These are phyloP conservation scores for Desoria tigrina DNA, from an alignment of 2,888 invertebrate genomes.

Conservation along the genomic window DNA sequence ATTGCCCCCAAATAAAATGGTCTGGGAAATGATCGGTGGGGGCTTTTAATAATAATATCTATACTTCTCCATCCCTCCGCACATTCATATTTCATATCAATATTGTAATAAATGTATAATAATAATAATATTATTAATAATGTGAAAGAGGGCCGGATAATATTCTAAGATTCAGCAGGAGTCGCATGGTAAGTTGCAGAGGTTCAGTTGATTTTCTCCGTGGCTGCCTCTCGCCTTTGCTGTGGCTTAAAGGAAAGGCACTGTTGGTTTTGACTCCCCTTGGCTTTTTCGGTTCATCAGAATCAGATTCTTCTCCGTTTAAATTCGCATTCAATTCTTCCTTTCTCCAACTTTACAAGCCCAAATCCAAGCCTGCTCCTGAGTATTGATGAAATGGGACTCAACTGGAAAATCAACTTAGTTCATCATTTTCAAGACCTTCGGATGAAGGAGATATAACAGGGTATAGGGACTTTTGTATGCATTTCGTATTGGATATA, in stretches of 20 bases:
- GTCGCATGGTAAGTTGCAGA: too few species aligned
- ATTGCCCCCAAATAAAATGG: slow-evolving; percentile 10
- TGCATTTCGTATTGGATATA: slow-evolving; percentile 3
- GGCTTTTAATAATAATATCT: slow-evolving; percentile 15
- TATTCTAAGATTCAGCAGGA: neutral
- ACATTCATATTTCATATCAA: neutral
- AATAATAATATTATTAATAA: neutral
- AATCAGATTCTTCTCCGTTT: slow-evolving; percentile 10
- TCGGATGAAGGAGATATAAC: neutral
- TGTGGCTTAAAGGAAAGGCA: neutral
- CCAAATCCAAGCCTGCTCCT: neutral
- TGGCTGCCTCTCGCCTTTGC: slow-evolving; percentile 15
- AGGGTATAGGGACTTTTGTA: neutral
- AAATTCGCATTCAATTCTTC: slow-evolving; percentile 15
- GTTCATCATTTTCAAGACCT: slow-evolving; percentile 20
- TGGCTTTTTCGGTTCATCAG: slow-evolving; percentile 13
- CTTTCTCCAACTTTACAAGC: slow-evolving; percentile 15
- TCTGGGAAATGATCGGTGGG: neutral
- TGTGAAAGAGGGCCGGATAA: neutral
- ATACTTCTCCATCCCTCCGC: neutral
- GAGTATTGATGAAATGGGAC: slow-evolving; percentile 15
- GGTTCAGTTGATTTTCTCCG: slow-evolving; percentile 16
- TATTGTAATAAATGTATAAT: neutral
- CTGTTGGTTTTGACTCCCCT: neutral
- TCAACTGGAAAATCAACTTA: slow-evolving; percentile 39